Conservation (phyloP, 2,888 invertebrate genomes). For the Leucoma salicis region DNA sequence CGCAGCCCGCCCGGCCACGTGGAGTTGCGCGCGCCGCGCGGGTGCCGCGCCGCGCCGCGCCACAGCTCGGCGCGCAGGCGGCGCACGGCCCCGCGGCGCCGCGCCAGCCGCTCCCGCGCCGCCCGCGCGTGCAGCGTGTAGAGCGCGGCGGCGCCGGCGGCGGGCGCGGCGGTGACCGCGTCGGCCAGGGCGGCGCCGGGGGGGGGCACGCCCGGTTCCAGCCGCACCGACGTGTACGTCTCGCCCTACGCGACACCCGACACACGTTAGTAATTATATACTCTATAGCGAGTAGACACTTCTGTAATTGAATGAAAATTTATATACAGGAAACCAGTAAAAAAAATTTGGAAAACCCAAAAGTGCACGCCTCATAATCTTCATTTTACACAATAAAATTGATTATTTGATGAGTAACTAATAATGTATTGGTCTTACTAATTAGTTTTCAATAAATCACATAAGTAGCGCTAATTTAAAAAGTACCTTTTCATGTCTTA, state of each 20-base stretch:
- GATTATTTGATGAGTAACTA: too few species aligned
- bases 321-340: too few species aligned
- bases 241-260: conserved; percentile 12
- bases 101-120: conserved; percentile 69
- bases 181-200: conserved; percentile 53
- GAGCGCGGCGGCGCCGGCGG: conserved; percentile 83
- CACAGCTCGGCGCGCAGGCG: conserved; percentile 39
- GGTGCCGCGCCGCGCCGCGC: conserved; percentile 43
- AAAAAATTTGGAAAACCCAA: too few species aligned
- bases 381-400: too few species aligned
- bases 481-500: too few species aligned
- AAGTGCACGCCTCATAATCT: too few species aligned
- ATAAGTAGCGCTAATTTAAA: too few species aligned
- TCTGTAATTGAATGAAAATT: too few species aligned
- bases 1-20: conserved; percentile 88
- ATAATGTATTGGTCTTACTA: too few species aligned
- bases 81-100: conserved; percentile 28
- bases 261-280: too few species aligned
- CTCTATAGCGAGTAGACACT: too few species aligned
- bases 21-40: conserved; percentile 81
- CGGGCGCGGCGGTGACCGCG: conserved; percentile 85
- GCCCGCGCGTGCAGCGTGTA: conserved; percentile 88
- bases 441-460: too few species aligned
- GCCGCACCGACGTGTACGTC: conserved; percentile 7
- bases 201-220: not conserved